Evolutionary conservation across 2,888 invertebrate species (phyloP), one percentile per base, ranked within the genome.

Genomic region (Cosmia trapezina): DNA sequence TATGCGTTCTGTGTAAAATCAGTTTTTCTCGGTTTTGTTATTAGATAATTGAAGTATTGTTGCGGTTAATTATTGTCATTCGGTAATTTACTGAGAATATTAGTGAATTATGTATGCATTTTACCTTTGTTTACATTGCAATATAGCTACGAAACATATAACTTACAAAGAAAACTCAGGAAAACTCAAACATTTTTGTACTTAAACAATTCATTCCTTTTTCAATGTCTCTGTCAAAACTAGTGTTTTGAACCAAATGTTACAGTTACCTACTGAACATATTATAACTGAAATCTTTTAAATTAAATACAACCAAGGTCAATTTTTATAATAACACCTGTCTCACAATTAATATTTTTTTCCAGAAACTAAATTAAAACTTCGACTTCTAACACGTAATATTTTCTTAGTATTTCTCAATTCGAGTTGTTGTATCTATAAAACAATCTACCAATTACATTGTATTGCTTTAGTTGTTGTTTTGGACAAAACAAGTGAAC

Each of bases 31-130:
- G 67, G 28, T 56, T 67, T 49, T 64, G 6, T 59, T 51, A 54
- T 67, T 74, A 61, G 45, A 54, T 79, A 74, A 79, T 70, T 64
- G 74, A 41, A 28, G 41, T 64, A 83, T 83, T 81, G 80, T 83
- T 53, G 14, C 5, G 37, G 17, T 59, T 37, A 47, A 70, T 79
- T 68, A 61, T 64, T 66, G 53, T 59, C 1, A 51, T 78, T 70
- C 1, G 0, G 17, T 45, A 22, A 49, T 54, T 72, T 28, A 43
- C 41, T 47, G 37, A 56, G 54, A 71, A 47, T 45, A 41, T 41
- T 0, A 4, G n/a, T 37, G 2, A 37, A 17, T 60, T 33, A 22
- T 12, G n/a, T n/a, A 53, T n/a, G 14, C 9, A 45, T 45, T 69
- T 2, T 49, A 8, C 1, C 19, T 57, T 62, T 78, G 51, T 41